phyloP scores from a whole-genome alignment of 2,888 invertebrate species.

The Bibio marci region DNA sequence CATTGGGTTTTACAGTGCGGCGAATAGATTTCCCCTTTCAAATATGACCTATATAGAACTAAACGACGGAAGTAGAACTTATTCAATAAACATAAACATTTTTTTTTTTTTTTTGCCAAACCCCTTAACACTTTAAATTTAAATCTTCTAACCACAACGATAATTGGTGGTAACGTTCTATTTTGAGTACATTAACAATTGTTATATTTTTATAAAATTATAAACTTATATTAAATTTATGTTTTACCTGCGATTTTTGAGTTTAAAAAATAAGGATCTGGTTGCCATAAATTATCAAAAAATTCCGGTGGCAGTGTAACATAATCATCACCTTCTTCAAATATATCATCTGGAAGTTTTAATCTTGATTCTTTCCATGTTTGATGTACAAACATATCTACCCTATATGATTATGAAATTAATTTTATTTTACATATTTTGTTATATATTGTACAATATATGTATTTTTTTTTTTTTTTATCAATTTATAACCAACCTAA shows the following conservation, averaged over 20 bases:
- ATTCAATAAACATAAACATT: too few species aligned
- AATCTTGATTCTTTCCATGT: constrained; percentile 66
- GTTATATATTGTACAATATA: too few species aligned
- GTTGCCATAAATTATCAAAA: constrained; percentile 75
- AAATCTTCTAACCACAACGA: too few species aligned
- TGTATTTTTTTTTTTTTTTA: constrained; percentile 7
- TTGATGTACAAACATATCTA: constrained; percentile 72
- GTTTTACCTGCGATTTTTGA: constrained; percentile 63
- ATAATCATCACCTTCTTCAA: constrained; percentile 64
- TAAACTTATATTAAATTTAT: not conserved
- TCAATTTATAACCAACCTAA: constrained; percentile 38
- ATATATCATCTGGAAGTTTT: constrained; percentile 57
- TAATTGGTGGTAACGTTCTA: too few species aligned
- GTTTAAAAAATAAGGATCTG: constrained; percentile 70
- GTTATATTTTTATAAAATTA: too few species aligned
- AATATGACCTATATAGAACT: too few species aligned
- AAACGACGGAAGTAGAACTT: too few species aligned
- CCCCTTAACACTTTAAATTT: too few species aligned
- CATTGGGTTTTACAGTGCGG: too few species aligned
- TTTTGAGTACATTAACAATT: too few species aligned
- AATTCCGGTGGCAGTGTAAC: constrained; percentile 64
- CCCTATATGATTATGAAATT: constrained; percentile 32
- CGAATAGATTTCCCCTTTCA: too few species aligned
- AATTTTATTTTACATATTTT: constrained; percentile 2
- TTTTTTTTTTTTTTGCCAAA: too few species aligned